Conservation (phyloP, 2,888 invertebrate genomes). For the Hofmannophila pseudospretella region DNA sequence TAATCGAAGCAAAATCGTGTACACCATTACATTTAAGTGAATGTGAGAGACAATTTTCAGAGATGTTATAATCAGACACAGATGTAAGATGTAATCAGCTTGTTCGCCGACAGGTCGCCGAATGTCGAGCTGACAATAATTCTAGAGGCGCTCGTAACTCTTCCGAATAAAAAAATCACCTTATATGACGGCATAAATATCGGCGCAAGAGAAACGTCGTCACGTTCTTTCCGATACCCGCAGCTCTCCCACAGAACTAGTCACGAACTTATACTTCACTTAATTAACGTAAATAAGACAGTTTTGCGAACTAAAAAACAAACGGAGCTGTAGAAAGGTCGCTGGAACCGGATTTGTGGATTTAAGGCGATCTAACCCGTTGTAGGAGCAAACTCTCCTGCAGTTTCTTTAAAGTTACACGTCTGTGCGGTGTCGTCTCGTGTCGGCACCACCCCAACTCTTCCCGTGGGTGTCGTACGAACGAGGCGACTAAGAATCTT, state of each 20-base stretch:
- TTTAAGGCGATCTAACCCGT: too few relatives aligned
- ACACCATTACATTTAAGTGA: too few relatives aligned
- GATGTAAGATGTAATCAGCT: constrained; percentile 2
- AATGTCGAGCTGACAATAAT: constrained; percentile 7
- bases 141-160: constrained; percentile 5
- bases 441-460: too few relatives aligned
- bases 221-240: constrained; percentile 45
- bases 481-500: too few relatives aligned
- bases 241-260: constrained; percentile 61
- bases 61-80: constrained; percentile 3
- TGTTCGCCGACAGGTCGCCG: constrained; percentile 3
- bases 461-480: too few relatives aligned
- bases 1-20: too few relatives aligned
- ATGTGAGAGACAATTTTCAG: neutral
- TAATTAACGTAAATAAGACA: constrained; percentile 76
- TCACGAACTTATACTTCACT: constrained; percentile 77
- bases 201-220: constrained; percentile 24
- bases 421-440: too few relatives aligned
- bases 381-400: too few relatives aligned
- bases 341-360: constrained; percentile 59
- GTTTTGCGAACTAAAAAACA: constrained; percentile 66
- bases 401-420: too few relatives aligned
- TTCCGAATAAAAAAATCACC: constrained; percentile 11
- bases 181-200: constrained; percentile 40
- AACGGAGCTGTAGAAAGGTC: constrained; percentile 48